phyloP scores from a whole-genome alignment of 2,113 vertebrate genomes.

The Phrynosoma blainvillii region DNA sequence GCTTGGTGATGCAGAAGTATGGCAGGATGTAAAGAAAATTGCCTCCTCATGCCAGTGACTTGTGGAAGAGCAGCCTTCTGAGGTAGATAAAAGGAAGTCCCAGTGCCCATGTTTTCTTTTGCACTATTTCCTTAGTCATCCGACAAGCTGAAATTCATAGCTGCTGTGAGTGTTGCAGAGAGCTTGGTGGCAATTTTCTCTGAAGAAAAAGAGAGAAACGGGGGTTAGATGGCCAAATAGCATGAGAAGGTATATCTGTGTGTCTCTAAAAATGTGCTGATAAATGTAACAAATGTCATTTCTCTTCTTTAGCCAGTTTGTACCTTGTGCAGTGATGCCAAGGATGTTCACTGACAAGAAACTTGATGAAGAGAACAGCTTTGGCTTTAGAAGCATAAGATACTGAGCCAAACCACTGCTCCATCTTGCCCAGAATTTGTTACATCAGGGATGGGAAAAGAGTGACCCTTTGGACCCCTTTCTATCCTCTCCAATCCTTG shows the following conservation, averaged over 20 bases:
- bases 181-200: slow-evolving; percentile 87
- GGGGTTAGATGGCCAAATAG: background rate
- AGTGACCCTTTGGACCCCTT: too few species aligned
- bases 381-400: background rate
- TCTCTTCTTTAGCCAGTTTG: too few species aligned
- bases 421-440: too few species aligned
- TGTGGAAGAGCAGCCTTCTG: background rate
- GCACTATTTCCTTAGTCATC: slow-evolving; percentile 51
- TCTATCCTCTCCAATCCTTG: too few species aligned
- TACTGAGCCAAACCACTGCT: background rate
- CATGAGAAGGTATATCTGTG: background rate
- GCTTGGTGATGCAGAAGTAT: background rate
- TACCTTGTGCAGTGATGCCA: background rate
- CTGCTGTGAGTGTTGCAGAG: slow-evolving; percentile 81
- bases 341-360: background rate
- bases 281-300: too few species aligned
- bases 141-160: slow-evolving; percentile 81
- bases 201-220: slow-evolving; percentile 47
- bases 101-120: background rate
- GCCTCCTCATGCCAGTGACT: too few species aligned
- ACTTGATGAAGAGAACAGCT: background rate
- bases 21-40: background rate
- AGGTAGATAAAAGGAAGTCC: slow-evolving; percentile 8
- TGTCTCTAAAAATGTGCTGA: background rate
- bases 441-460: too few species aligned